Evolutionary conservation across 2,113 vertebrate genomes (phyloP), one percentile per base, ranked within the genome.

Genomic region (Emydocephalus ijimae): DNA sequence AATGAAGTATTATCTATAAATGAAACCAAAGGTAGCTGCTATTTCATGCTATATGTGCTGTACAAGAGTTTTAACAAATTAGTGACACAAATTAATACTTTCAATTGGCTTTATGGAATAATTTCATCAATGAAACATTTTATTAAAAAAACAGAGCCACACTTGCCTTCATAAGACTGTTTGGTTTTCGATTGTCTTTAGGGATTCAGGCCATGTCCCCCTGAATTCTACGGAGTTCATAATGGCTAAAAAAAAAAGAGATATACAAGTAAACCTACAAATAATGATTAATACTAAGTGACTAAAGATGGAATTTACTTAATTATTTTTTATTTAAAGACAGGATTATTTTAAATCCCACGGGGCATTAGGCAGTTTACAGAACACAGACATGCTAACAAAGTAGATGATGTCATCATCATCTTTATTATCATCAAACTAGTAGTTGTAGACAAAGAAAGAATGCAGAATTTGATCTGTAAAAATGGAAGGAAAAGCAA

Each of bases 1-100:
- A 97, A 95, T 81, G 98, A 98, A 91, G 94, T 96, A 90, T 96
- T 97, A 9, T 93, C 96, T 45, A 93, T 97, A 92, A 97, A 95
- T 20, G 98, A 98, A 97, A 94, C 97, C 93, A 98, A 97, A 98
- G 98, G 98, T 98, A 98, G 87, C 88, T 91, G 91, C 9, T 81
- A 20, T 92, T 26, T 55, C 93, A 48, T 0, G 5, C 87, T 50
- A 87, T 50, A 52, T 92, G 91, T 23, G 39, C 10, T 69, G 1
- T 69, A 24, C 64, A 15, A 29, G 23, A 12, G 24, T 0, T 45
- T 92, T 56, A 48, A 48, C 48, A 48, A 48, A 48, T 23, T 89
- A 85, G 21, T 24, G 39, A 11, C 15, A 56, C 7, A 57, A 34
- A 89, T 92, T 43, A 74, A 57, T 45, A 18, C 1, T 57, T 69